Base-by-base conservation (phyloP, 2,888 invertebrate genomes). In the Ormia ochracea region DNA sequence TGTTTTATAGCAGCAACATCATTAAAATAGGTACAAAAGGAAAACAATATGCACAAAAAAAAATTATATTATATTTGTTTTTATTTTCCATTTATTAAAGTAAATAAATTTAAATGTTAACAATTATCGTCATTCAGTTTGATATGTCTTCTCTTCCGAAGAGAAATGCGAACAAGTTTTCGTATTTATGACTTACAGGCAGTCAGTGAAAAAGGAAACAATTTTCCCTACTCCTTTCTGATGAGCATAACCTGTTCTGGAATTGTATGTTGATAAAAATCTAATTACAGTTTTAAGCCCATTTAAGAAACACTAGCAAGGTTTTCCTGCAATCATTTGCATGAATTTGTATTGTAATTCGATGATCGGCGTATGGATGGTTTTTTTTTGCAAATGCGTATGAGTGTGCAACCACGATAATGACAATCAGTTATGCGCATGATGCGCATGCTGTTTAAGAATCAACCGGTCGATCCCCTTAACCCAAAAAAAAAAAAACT, bases 361-460 rank as follows among this genome's bases (percentile, higher is more conserved):
- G 36, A 56, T 50, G 59, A 54, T 36, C 19, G 48, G 3, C 52
- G 48, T 33, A 43, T 41, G 9, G 26, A 23, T 10, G 19, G 12
- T 45, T 1, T 4, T 14, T 48, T 19, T 41, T 26, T 63, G 48
- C 63, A 14, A 59, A 14, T 2, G 10, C 31, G 28, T 52, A n/a
- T n/a, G n/a, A n/a, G 23, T 77, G 56, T 17, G 73, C 56, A 68
- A 28, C 68, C 73, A 69, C 70, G 74, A 74, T 74, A 74, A 79
- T 70, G 41, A 65, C 70, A 59, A 75, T 75, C 74, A 70, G 65
- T 79, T 75, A 79, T 79, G 52, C 33, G 65, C 74, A 79, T 70
- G 65, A 79, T 79, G 52, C 33, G 65, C 74, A 79, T 70, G 65
- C 66, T 79, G 79, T 59, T 74, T 28, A 65, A 69, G 74, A 74